Evolutionary conservation across 2,888 invertebrate species (phyloP), one percentile per base, ranked within the genome.

Genomic region (Acheta domesticus): DNA sequence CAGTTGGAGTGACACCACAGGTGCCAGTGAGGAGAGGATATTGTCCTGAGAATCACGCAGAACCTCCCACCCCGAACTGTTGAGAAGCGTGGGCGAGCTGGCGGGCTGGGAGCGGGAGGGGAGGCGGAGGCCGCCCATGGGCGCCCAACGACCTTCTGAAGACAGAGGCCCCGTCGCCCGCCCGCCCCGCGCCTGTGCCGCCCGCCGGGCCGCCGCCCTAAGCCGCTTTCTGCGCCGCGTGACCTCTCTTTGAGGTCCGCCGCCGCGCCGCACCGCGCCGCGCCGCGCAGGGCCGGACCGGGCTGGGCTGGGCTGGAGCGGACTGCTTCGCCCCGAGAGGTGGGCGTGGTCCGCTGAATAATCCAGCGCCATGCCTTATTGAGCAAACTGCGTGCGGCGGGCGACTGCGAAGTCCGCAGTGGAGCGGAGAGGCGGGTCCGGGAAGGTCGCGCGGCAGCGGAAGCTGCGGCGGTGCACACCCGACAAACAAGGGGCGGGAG

Each of bases 231-330:
- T 62, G n/a, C 62, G 62, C 62, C 62, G 62, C 62, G 62, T 62
- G 62, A 62, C 62, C 62, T 62, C 62, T 62, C 62, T 62, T 62
- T 62, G 62, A 62, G 62, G 62, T 62, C 62, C 62, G 62, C 62
- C 16, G 4, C 14, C 62, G n/a, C 62, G n/a, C 62, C n/a, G 16
- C 16, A 5, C 62, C 4, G 16, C 1, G 16, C 62, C 4, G 62
- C 4, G n/a, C 62, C 11, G 5, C 11, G 3, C 12, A 1, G 4
- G 4, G 62, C 16, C 14, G 0, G 16, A 8, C 36, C 5, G 36
- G 36, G 36, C 36, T 36, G 36, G 36, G 36, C 36, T 8, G 36
- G 36, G 36, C 4, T 5, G 36, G 36, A 36, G 36, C 36, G 0
- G 36, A 36, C 62, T 16, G 62, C 14, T n/a, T 19, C 16, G 14